Conservation (phyloP, 2,113 vertebrate species). For the Atlantisia rogersi region DNA sequence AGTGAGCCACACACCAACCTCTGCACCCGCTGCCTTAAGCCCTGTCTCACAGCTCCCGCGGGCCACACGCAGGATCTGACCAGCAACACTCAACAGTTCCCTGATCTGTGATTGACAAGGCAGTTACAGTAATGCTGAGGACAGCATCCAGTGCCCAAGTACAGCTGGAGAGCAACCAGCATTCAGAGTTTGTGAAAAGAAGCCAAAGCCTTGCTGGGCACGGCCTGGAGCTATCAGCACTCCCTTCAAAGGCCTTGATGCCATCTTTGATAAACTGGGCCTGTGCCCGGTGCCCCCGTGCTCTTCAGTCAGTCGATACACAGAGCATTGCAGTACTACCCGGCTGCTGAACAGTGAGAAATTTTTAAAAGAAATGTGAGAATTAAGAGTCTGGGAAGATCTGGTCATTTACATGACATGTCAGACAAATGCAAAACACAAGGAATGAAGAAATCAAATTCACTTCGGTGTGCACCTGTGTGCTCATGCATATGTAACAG, state of each 20-base stretch:
- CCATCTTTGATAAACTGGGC: neutral
- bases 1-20: neutral
- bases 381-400: neutral
- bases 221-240: neutral
- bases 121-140: neutral
- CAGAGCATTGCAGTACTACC: neutral
- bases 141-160: neutral
- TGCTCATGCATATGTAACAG: slow-evolving; percentile 2
- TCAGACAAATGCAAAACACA: slow-evolving; percentile 30
- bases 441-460: slow-evolving; percentile 13
- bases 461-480: neutral
- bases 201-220: neutral
- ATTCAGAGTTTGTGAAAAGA: neutral
- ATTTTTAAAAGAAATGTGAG: neutral
- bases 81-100: neutral
- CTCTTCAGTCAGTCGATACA: neutral
- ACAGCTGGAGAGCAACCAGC: neutral
- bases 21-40: neutral
- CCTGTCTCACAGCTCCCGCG: neutral
- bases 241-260: neutral
- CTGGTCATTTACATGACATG: neutral
- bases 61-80: neutral
- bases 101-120: neutral
- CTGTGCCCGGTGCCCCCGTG: neutral
- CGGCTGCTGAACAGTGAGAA: neutral